phyloP scores from a whole-genome alignment of 2,888 invertebrate genomes.

The Bimastos eiseni region DNA sequence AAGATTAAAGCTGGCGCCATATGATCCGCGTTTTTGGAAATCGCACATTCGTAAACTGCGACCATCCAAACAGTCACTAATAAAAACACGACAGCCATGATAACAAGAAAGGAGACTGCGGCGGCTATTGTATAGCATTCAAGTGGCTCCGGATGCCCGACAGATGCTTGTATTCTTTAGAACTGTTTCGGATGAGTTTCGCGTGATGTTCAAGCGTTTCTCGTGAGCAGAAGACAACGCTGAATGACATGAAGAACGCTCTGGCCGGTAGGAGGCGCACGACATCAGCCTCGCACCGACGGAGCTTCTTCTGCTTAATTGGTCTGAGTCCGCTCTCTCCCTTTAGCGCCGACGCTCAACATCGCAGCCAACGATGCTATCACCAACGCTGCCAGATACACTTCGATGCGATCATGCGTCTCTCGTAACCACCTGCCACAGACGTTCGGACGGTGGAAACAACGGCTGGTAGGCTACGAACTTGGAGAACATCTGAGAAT shows the following conservation, averaged over 20 bases:
- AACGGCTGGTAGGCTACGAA: background rate
- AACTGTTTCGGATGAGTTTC: slow-evolving; percentile 3
- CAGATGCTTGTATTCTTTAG: background rate
- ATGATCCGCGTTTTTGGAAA: background rate
- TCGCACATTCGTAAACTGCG: background rate
- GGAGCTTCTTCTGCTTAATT: background rate
- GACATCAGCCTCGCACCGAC: background rate
- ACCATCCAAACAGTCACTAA: background rate
- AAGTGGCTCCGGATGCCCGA: background rate
- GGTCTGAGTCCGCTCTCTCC: background rate
- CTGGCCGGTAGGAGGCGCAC: background rate
- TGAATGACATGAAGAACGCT: background rate
- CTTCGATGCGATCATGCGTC: background rate
- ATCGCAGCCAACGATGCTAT: slow-evolving; percentile 13
- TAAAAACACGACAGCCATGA: background rate
- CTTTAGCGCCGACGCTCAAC: background rate
- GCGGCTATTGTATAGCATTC: background rate
- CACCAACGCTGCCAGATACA: slow-evolving; percentile 2
- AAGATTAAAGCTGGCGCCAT: background rate
- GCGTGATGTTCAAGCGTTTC: background rate
- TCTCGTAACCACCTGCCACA: slow-evolving; percentile 5
- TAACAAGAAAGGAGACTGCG: no score
- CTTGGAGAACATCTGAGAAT: background rate
- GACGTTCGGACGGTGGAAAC: background rate
- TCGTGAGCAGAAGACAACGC: background rate